Base-by-base conservation (phyloP, 2,113 vertebrate species). In the Holacanthus passer region DNA sequence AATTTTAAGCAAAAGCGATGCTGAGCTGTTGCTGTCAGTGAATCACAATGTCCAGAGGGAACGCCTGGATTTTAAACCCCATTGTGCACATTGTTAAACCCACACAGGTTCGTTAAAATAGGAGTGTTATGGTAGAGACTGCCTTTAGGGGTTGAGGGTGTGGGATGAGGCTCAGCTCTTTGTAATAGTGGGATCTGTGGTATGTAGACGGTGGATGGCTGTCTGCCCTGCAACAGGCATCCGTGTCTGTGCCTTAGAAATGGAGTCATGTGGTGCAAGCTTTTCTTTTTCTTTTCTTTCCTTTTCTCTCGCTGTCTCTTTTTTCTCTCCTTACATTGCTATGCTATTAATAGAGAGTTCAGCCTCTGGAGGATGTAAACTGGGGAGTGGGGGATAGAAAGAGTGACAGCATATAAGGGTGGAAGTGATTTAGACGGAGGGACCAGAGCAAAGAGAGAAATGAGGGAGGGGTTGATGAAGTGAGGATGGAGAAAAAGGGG, bases 71-170 rank as follows among this genome's bases (percentile, higher is more conserved):
- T 87, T 84, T 88, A 91, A 88, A 87, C 85, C 78, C 90, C 82
- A 79, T 88, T 89, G 89, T 93, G 83, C 81, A 82, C 83, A 90
- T 87, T 90, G 88, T 87, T 88, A 91, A 93, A 92, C 82, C 81
- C 89, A 91, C 86, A 90, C 89, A 85, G 81, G 75, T 88, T 87
- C 22, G 64, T 91, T 90, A 87, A 91, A 88, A 90, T 87, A 87
- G 83, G 78, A 88, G 79, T 63, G 78, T 53, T 71, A 43, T 80
- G 86, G 70, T 48, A 59, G 70, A 85, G 77, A 84, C 81, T 81
- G 56, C 79, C 87, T 90, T 84, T 69, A 86, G 86, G 91, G 82
- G 74, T 77, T 71, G 74, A 80, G 79, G 59, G 82, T 81, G 88
- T 83, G 85, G 70, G 78, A 87, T 79, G 86, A 29, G 58, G 82